Evolutionary conservation across 2,888 invertebrate species (phyloP), one percentile per base, ranked within the genome.

Genomic region (Caenorhabditis zanzibari): DNA sequence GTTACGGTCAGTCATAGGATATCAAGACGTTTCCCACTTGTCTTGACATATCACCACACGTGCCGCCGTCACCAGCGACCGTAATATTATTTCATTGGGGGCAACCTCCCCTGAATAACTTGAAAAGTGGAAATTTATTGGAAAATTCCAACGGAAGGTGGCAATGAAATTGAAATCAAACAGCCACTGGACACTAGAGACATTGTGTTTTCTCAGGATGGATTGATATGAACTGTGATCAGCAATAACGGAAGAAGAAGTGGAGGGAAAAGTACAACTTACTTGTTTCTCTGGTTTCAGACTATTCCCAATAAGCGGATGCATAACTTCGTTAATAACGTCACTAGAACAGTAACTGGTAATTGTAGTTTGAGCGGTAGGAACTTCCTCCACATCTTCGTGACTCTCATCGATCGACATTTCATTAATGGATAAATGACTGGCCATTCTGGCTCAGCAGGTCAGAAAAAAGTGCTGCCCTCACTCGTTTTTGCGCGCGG

Each of bases 341-440:
- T 69, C 72, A 56, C 75, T 68, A 69, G 73, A 73, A 79, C 74
- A 80, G 56, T 75, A 63, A 71, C 80, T 80, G 52, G 75, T 80
- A 47, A 83, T 80, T 66, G 83, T 83, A 71, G 80, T 74, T 64
- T 80, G 63, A 32, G 77, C 77, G 47, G 77, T 77, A 12, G 54
- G 54, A 22, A 44, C 47, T 22, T 68, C 66, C 14, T 54, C 54
- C 69, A 63, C 77, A 63, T 77, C 63, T 54, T 77, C 77, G 54
- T 32, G 77, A 49, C 52, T 61, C 47, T 77, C 77, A 63, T 69
- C 69, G 71, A 77, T 63, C 69, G 73, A 59, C 80, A 80, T 73
- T 12, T 12, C 19, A 14, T 16, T 75, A 52, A 61, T 61, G 58
- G 49, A 66, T 54, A 66, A 66, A 63, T 44, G 72, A 49, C 68